A percentile compares a stretch with the other conserved stretches of the same genome.
These are phyloP conservation scores for Megalurothrips usitatus DNA, from an alignment of 2,888 invertebrate genomes.

Conservation along the genomic window DNA sequence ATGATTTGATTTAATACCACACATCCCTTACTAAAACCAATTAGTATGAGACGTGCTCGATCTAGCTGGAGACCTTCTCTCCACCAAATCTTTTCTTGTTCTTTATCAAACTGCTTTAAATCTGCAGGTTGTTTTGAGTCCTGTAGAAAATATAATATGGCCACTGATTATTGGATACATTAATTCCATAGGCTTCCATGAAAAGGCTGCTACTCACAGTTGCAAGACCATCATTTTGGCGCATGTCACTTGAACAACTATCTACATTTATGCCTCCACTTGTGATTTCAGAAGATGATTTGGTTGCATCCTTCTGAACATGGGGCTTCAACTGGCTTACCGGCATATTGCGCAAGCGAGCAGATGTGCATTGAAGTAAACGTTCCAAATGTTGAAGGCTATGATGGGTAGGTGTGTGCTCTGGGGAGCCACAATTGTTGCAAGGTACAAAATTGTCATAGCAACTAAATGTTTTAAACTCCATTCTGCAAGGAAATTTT, in stretches of 20 bases:
- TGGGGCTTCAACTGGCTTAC: background rate
- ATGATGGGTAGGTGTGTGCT: constrained; percentile 66
- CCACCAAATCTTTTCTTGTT: constrained; percentile 50
- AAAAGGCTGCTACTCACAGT: background rate
- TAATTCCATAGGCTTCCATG: background rate
- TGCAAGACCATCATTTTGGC: background rate
- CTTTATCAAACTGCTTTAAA: background rate
- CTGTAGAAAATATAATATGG: background rate
- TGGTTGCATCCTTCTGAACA: background rate
- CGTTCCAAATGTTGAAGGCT: constrained; percentile 68
- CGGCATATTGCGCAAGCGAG: background rate
- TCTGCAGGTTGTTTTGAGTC: constrained; percentile 45
- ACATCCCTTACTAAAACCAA: constrained; percentile 91
- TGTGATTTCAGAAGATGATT: background rate
- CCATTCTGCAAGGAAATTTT: constrained; percentile 56
- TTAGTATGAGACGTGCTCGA: constrained; percentile 57
- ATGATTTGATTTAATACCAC: constrained; percentile 88
- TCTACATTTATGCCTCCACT: background rate
- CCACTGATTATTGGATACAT: background rate
- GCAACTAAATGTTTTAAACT: constrained; percentile 77
- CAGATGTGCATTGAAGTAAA: constrained; percentile 45
- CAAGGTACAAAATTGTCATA: constrained; percentile 84
- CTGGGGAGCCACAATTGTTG: constrained; percentile 75
- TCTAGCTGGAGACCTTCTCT: constrained; percentile 55
- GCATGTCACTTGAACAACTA: background rate